These are phyloP conservation scores for Chaenocephalus aceratus DNA, from an alignment of 2,113 vertebrate genomes.

Conservation along the genomic window DNA sequence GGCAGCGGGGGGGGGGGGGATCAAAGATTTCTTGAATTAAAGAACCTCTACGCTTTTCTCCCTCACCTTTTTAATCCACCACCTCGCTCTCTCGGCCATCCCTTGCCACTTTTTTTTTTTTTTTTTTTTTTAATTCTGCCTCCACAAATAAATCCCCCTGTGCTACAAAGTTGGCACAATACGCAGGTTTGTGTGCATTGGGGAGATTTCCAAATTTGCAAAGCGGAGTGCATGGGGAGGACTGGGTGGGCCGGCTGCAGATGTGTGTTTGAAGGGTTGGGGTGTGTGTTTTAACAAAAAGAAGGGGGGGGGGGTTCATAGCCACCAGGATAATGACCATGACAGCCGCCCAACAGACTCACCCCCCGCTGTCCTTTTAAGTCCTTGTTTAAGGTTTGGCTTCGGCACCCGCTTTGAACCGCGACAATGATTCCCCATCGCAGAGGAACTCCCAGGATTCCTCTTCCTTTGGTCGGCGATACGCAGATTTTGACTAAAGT, in stretches of 20 bases:
- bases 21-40: slow-evolving; percentile 81
- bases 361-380: slow-evolving; percentile 73
- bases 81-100: slow-evolving; percentile 44
- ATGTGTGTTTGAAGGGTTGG: slow-evolving; percentile 59
- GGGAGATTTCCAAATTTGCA: slow-evolving; percentile 72
- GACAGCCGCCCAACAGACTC: slow-evolving; percentile 62
- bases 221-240: slow-evolving; percentile 49
- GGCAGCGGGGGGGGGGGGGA: slow-evolving; percentile 43
- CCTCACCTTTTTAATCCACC: slow-evolving; percentile 73
- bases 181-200: slow-evolving; percentile 44
- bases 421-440: slow-evolving; percentile 69
- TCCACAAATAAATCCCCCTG: slow-evolving; percentile 54
- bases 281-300: slow-evolving; percentile 50
- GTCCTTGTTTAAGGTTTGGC: slow-evolving; percentile 81
- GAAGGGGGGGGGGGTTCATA: slow-evolving; percentile 35
- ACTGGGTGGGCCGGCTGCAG: slow-evolving; percentile 73
- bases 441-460: slow-evolving; percentile 49
- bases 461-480: slow-evolving; percentile 38
- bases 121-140: slow-evolving; percentile 33
- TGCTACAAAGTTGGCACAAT: slow-evolving; percentile 61
- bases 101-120: slow-evolving; percentile 27
- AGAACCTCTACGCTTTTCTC: slow-evolving; percentile 69
- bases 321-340: slow-evolving; percentile 64
- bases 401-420: slow-evolving; percentile 83
- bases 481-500: slow-evolving; percentile 49